These are phyloP conservation scores for Pipistrellus pygmaeus DNA, from an alignment of 2,797 vertebrate genomes.

Conservation along the genomic window DNA sequence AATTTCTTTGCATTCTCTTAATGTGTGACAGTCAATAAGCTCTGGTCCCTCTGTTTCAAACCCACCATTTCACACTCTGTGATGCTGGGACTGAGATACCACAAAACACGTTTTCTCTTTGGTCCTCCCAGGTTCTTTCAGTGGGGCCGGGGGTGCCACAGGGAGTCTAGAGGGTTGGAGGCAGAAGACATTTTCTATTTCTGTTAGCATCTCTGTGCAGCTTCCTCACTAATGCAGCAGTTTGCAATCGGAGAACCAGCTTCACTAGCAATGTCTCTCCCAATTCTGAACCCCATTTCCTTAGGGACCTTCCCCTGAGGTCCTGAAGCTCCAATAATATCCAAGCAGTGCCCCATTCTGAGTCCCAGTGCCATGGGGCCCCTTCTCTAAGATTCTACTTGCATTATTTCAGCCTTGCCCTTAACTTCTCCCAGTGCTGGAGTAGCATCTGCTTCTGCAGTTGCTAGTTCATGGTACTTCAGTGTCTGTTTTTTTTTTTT, in stretches of 20 bases:
- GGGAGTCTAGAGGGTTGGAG: not conserved
- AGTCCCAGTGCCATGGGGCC: not conserved
- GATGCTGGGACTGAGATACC: not conserved
- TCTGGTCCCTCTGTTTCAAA: not conserved
- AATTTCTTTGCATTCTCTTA: not conserved
- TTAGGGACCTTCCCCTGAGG: not conserved
- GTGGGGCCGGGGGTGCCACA: fast-evolving
- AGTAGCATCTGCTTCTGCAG: not conserved
- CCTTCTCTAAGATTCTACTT: not conserved
- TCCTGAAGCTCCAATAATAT: not conserved
- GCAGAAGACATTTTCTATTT: not conserved
- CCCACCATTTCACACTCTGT: not conserved
- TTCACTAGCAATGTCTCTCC: not conserved
- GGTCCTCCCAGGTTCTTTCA: not conserved
- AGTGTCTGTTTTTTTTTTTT: not conserved
- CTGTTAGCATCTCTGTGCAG: not conserved
- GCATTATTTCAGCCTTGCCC: not conserved
- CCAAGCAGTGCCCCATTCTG: not conserved
- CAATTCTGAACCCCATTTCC: not conserved
- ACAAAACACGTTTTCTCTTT: not conserved
- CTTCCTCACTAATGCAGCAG: not conserved
- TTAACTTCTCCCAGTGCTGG: not conserved
- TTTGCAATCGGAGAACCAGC: not conserved
- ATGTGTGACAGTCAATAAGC: not conserved
- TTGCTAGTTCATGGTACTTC: not conserved